Evolutionary conservation across 35 echinoderm and acorn worm species (phyloP).

Genomic region (Apostichopus japonicus): DNA sequence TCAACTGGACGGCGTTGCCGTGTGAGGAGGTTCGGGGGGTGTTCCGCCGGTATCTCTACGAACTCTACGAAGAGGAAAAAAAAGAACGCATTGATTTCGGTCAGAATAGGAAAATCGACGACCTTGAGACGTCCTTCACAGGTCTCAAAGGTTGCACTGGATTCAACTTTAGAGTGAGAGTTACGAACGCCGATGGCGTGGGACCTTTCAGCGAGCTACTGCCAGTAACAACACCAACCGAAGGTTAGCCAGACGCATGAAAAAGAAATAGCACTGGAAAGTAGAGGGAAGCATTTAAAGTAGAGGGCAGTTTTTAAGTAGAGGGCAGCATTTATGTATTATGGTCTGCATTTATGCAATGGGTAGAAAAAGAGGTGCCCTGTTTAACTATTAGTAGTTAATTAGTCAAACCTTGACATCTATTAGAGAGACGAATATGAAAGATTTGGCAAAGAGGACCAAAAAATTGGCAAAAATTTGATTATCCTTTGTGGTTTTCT

Average conservation of each 20-base stretch:
- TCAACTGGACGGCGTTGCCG: slow-evolving; percentile 27
- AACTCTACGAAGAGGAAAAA: not conserved
- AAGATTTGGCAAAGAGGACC: too few species aligned
- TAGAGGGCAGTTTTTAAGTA: too few species aligned
- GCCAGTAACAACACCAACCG: slow-evolving; percentile 11
- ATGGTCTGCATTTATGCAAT: too few species aligned
- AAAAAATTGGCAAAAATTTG: too few species aligned
- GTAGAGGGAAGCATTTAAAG: too few species aligned
- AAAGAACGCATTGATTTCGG: not conserved
- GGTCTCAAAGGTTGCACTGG: slow-evolving; percentile 16
- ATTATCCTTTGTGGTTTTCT: too few species aligned
- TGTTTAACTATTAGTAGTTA: too few species aligned
- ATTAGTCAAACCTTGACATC: too few species aligned
- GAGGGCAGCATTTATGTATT: too few species aligned
- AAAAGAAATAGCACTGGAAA: too few species aligned
- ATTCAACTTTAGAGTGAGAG: slow-evolving; percentile 33
- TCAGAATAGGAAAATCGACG: not conserved
- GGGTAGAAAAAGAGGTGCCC: too few species aligned
- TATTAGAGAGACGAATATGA: too few species aligned
- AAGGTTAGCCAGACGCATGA: not conserved
- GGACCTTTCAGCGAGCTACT: slow-evolving; percentile 32
- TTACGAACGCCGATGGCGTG: not conserved
- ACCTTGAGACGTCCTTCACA: not conserved
- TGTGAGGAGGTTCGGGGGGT: slow-evolving; percentile 13
- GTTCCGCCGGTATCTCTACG: slow-evolving; percentile 14